Conservation (phyloP, 1,140 invertebrate genomes). For the Neodiprion fabricii region DNA sequence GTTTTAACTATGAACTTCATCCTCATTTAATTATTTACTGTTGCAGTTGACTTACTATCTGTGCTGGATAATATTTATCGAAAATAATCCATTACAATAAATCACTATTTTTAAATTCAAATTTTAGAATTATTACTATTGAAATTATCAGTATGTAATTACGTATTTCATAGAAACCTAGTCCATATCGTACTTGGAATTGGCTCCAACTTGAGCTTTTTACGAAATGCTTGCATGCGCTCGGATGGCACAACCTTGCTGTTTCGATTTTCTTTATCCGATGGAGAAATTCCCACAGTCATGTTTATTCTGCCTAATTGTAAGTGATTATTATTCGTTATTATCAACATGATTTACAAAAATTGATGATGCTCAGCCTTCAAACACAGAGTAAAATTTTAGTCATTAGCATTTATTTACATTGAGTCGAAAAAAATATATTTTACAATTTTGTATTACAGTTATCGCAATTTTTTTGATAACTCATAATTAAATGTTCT, state of each 20-base stretch:
- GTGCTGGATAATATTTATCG: constrained; percentile 10
- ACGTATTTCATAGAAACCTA: background rate
- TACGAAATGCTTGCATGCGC: constrained; percentile 45
- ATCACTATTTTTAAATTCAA: constrained; percentile 15
- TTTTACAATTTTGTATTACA: too few species aligned
- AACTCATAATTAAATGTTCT: too few species aligned
- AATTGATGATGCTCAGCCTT: too few species aligned
- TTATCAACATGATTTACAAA: too few species aligned
- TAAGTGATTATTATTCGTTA: too few species aligned
- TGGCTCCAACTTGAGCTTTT: constrained; percentile 42
- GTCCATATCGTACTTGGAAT: constrained; percentile 35
- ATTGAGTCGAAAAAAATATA: too few species aligned
- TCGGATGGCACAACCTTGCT: constrained; percentile 21
- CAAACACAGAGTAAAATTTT: too few species aligned
- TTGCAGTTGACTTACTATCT: background rate
- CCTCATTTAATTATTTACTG: background rate
- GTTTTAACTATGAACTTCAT: background rate
- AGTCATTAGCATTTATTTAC: too few species aligned
- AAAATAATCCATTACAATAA: background rate
- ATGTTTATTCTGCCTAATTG: background rate
- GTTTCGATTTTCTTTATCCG: background rate
- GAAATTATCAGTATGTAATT: background rate
- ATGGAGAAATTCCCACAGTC: background rate
- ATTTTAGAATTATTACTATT: background rate
- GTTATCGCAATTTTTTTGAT: too few species aligned